These are phyloP conservation scores for Toxostoma redivivum DNA, from an alignment of 2,113 vertebrate genomes.

Conservation along the genomic window DNA sequence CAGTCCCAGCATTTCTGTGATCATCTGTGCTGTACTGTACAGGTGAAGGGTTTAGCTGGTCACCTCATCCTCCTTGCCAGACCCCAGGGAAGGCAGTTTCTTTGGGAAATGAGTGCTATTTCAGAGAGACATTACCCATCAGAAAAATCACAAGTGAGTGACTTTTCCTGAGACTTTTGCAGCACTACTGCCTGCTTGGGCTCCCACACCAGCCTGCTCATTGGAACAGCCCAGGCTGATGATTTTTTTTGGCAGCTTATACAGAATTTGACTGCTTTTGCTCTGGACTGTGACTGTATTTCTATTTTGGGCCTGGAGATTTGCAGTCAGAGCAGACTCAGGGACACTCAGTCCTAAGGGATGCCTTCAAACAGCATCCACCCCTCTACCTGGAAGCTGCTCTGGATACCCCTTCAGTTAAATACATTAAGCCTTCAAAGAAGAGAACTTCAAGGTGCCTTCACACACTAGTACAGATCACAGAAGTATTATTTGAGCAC, in stretches of 20 bases:
- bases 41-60: not conserved
- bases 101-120: not conserved
- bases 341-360: not conserved
- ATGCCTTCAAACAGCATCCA: not conserved
- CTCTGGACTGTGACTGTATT: not conserved
- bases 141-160: not conserved
- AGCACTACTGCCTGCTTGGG: not conserved
- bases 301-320: not conserved
- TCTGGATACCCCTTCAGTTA: not conserved
- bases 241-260: not conserved
- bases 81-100: not conserved
- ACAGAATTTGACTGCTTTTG: not conserved
- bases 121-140: not conserved
- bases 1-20: accelerated
- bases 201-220: not conserved
- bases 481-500: not conserved
- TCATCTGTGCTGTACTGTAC: accelerated
- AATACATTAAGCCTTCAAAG: not conserved
- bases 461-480: not conserved
- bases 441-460: not conserved
- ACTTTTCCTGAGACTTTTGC: not conserved
- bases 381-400: not conserved
- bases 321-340: not conserved
- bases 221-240: not conserved
- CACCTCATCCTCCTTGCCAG: not conserved